Conservation (phyloP, 2,797 vertebrate genomes). For the Dermochelys coriacea region DNA sequence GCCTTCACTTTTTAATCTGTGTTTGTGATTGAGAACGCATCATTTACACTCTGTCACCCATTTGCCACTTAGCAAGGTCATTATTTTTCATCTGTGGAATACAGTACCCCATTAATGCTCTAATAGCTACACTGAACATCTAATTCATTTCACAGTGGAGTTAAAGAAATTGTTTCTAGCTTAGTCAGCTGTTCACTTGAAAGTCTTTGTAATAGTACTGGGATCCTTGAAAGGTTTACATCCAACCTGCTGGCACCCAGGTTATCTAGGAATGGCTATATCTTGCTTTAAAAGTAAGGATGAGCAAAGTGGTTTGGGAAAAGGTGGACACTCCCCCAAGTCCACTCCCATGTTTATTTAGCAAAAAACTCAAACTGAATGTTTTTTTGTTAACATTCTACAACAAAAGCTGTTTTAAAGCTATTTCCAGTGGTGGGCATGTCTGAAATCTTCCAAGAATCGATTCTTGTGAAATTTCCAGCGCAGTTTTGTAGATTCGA, state of each 20-base stretch:
- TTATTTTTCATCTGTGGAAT: neutral
- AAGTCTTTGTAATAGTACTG: neutral
- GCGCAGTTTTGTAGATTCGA: neutral
- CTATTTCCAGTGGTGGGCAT: neutral
- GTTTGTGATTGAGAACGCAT: neutral
- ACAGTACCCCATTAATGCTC: neutral
- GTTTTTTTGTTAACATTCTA: neutral
- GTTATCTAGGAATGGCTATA: neutral
- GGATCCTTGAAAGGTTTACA: neutral
- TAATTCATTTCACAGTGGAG: neutral
- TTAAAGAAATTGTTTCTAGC: neutral
- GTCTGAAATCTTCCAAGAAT: neutral
- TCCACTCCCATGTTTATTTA: neutral
- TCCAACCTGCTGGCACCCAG: neutral
- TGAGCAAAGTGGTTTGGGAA: neutral
- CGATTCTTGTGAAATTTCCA: neutral
- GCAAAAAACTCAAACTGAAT: neutral
- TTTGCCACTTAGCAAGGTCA: neutral
- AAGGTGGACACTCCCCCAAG: neutral
- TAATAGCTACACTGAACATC: neutral
- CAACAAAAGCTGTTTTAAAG: neutral
- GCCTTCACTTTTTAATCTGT: neutral
- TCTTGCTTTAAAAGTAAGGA: neutral
- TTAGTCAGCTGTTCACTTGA: neutral
- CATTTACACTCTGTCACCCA: neutral